Base-by-base conservation (phyloP, 2,113 vertebrate genomes). In the Sturnira hondurensis region DNA sequence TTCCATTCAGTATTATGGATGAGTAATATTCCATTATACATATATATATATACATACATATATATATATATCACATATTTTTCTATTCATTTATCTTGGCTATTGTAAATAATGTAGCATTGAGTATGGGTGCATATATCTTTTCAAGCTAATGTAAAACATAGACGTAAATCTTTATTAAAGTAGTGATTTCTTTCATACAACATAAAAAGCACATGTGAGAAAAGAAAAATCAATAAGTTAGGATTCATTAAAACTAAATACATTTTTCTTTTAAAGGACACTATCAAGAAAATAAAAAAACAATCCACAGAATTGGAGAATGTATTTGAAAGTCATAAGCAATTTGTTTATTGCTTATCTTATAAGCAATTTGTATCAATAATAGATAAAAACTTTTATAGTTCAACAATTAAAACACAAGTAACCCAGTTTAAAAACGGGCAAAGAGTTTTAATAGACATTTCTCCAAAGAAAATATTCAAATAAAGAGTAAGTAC, bases 391-490 rank as follows among this genome's bases (percentile, higher is more conserved):
- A 0, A 67, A 41, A 52, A 56, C 52, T 56, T 77, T 56, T n/a
- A 63, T 13, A 93, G 41, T 3, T 63, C 3, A 61, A 83, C 13
- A 86, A 91, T 43, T 36, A 78, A 84, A 54, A 65, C 43, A 14
- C 9, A 81, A 86, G n/a, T 28, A 86, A 77, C 1, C 1, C 52
- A 74, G 58, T 52, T 67, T 85, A 38, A 91, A 78, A 88, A 80
- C 33, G 15, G 24, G 24, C 22, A 73, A 45, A 67, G 28, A 22
- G 8, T 61, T 83, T 93, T 11, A 94, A 91, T 13, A 87, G 8
- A 38, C 17, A 93, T 56, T 93, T 94, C n/a, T 84, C 15, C 70
- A 80, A 78, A 73, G 41, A 71, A 93, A 88, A 87, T 45, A 77
- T 28, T 20, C 28, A 86, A 68, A 10, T 56, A 1, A 3, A 4